Percentiles rank a stretch among this genome's conserved stretches.
Evolutionary conservation across 2,797 vertebrate species (phyloP).

Genomic region (Phrynocephalus forsythii): DNA sequence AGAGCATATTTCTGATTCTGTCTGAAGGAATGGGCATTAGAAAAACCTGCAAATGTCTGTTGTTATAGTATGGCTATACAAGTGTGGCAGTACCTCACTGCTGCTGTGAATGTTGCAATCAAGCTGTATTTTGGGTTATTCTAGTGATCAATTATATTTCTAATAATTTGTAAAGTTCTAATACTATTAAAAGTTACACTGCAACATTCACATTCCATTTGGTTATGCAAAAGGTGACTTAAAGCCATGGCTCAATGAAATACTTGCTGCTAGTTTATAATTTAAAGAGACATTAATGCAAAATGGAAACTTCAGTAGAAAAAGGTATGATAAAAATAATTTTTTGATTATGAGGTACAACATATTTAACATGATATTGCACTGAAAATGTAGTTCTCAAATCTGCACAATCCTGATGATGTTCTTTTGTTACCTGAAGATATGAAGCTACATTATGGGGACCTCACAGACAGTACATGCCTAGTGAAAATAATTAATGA

Average conservation of each 20-base stretch:
- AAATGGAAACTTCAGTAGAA: background rate
- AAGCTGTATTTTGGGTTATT: background rate
- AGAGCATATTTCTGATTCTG: too few relatives aligned
- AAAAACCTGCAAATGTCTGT: too few relatives aligned
- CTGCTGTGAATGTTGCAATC: too few relatives aligned
- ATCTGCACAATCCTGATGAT: slow-evolving; percentile 45
- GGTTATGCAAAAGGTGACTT: background rate
- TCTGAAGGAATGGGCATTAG: too few relatives aligned
- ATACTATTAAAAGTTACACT: background rate
- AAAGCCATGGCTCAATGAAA: background rate
- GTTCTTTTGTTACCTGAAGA: slow-evolving; percentile 79
- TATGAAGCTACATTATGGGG: slow-evolving; percentile 97
- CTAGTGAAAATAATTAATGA: slow-evolving; percentile 98
- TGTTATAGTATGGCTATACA: too few relatives aligned
- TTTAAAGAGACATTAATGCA: background rate
- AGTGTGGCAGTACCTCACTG: too few relatives aligned
- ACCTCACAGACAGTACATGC: slow-evolving; percentile 98
- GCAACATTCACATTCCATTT: background rate
- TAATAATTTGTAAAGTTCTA: background rate
- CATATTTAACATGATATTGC: background rate
- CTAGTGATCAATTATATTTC: too few relatives aligned
- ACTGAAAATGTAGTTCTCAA: slow-evolving; percentile 16
- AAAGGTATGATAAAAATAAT: background rate
- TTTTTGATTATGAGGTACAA: slow-evolving; percentile 31
- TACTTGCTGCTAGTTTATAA: background rate